Conservation (phyloP, 64 coral and sea anemone genomes). For the Orbicella faveolata region DNA sequence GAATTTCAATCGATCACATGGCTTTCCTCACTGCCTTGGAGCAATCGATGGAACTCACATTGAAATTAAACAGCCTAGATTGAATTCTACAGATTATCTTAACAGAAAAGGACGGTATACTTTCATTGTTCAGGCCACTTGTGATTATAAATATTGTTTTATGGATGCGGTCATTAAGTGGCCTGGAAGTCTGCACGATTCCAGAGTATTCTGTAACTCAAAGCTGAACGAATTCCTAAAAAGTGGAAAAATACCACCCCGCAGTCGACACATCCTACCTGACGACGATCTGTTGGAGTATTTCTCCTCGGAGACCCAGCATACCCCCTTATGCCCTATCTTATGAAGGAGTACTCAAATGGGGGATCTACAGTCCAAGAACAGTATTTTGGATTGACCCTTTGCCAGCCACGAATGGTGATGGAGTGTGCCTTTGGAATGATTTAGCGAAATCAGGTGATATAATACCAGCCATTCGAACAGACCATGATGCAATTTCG, state of each 20-base stretch:
- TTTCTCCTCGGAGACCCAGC: conserved; percentile 39
- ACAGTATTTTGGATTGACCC: too few relatives aligned
- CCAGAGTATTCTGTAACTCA: conserved; percentile 36
- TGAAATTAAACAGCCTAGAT: not conserved
- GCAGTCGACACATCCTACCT: conserved; percentile 18
- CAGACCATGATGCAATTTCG: too few relatives aligned
- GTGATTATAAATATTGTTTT: conserved; percentile 33
- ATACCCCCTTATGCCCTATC: conserved; percentile 42
- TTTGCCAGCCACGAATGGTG: too few relatives aligned
- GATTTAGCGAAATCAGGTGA: too few relatives aligned
- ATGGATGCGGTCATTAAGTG: conserved; percentile 18
- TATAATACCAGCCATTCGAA: too few relatives aligned
- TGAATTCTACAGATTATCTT: conserved; percentile 23
- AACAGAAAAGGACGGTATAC: conserved; percentile 20
- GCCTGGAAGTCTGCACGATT: conserved; percentile 49
- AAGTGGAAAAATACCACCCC: conserved; percentile 17
- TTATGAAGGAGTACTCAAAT: conserved; percentile 55
- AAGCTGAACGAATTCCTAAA: conserved; percentile 29
- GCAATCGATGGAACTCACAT: conserved; percentile 53
- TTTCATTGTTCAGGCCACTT: conserved; percentile 30
- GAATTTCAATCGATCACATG: conserved; percentile 9
- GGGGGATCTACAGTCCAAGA: not conserved
- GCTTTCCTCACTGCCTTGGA: conserved; percentile 35
- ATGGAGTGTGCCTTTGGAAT: conserved; percentile 23
- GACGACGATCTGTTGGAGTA: conserved; percentile 30